phyloP scores from a whole-genome alignment of 2,888 invertebrate genomes.

The Sphaeridia pumilis region DNA sequence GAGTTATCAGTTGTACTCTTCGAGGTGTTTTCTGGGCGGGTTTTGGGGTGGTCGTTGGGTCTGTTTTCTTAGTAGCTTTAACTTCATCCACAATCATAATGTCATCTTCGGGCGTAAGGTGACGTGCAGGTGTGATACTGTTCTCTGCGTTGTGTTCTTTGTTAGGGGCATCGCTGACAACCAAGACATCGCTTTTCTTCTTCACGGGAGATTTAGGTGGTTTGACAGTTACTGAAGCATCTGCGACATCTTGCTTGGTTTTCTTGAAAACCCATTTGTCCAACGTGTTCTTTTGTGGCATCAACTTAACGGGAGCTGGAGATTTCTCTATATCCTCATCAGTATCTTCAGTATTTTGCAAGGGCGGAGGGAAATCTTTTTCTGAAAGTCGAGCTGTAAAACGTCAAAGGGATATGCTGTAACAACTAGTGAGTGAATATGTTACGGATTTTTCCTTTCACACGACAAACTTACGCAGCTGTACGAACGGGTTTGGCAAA shows the following conservation, averaged over 20 bases:
- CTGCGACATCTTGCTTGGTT: slow-evolving; percentile 9
- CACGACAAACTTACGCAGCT: no score
- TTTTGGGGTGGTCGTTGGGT: background rate
- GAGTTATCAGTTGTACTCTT: slow-evolving; percentile 18
- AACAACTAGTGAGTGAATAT: no score
- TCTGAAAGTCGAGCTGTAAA: background rate
- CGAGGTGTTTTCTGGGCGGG: slow-evolving; percentile 14
- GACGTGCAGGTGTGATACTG: background rate
- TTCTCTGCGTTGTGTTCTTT: background rate
- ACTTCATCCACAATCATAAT: background rate
- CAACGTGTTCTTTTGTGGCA: slow-evolving; percentile 19
- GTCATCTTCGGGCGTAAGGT: background rate
- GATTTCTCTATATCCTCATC: slow-evolving; percentile 1
- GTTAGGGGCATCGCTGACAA: background rate
- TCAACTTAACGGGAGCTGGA: slow-evolving; percentile 6
- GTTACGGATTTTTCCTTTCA: no score
- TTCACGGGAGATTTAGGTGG: background rate
- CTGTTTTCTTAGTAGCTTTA: background rate
- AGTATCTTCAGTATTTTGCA: background rate
- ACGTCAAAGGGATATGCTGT: no score
- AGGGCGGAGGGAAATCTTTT: background rate
- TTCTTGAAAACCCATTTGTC: slow-evolving; percentile 23
- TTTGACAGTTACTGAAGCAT: background rate
- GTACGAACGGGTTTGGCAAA: slow-evolving; percentile 9
- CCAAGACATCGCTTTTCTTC: background rate